These are phyloP conservation scores for Lates calcarifer DNA, from an alignment of 2,113 vertebrate species.

Conservation along the genomic window DNA sequence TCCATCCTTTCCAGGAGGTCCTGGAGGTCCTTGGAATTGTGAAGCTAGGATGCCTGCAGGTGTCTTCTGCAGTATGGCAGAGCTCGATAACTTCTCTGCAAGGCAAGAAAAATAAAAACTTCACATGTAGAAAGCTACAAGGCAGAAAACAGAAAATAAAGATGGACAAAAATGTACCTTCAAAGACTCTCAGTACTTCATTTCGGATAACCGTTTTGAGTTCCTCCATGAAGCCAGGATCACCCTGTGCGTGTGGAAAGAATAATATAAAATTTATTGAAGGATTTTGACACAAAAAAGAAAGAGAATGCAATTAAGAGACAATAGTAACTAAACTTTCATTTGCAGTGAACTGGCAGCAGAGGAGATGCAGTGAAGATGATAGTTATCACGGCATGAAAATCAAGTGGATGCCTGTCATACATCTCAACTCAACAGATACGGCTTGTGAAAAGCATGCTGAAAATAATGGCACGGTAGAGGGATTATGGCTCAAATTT, in stretches of 20 bases:
- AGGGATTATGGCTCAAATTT: background rate
- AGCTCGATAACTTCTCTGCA: constrained; percentile 86
- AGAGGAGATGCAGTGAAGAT: constrained; percentile 37
- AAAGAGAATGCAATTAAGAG: constrained; percentile 54
- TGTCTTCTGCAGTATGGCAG: constrained; percentile 87
- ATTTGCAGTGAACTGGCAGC: constrained; percentile 40
- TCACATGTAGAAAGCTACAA: background rate
- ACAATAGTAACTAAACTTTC: constrained; percentile 44
- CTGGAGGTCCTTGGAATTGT: constrained; percentile 89
- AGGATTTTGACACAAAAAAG: constrained; percentile 48
- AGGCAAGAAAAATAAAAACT: background rate
- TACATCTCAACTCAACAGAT: background rate
- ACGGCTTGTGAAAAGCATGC: constrained; percentile 21
- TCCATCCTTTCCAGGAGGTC: constrained; percentile 92
- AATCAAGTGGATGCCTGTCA: constrained; percentile 40
- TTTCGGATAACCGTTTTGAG: constrained; percentile 92
- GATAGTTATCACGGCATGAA: constrained; percentile 34
- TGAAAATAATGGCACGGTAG: constrained; percentile 2
- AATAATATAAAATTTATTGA: constrained; percentile 47
- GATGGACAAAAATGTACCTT: constrained; percentile 85
- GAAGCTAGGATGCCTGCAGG: constrained; percentile 92
- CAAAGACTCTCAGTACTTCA: constrained; percentile 93
- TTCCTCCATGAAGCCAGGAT: constrained; percentile 90
- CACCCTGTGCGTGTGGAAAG: constrained; percentile 80
- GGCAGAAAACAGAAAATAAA: background rate